phyloP scores from a whole-genome alignment of 2,113 vertebrate species.

The Petrocephalus zakoni region DNA sequence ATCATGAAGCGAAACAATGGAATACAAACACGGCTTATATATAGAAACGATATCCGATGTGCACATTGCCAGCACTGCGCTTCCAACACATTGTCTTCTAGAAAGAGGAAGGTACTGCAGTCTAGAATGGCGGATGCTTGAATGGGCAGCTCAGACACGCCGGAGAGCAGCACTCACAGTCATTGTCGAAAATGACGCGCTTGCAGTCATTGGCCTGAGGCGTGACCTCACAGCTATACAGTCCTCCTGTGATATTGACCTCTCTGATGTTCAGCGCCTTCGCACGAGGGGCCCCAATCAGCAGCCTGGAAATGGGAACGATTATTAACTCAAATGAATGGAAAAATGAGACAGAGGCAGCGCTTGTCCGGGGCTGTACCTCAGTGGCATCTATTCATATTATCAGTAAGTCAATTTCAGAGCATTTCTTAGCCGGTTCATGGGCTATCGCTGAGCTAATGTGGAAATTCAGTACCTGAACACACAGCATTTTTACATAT shows the following conservation, averaged over 20 bases:
- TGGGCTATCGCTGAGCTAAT: background rate
- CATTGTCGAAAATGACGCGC: slow-evolving; percentile 69
- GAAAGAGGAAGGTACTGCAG: background rate
- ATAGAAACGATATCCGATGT: background rate
- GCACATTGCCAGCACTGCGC: background rate
- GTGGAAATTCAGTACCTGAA: background rate
- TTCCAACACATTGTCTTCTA: background rate
- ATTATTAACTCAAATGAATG: background rate
- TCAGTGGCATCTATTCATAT: background rate
- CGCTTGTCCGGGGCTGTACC: background rate
- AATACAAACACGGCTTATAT: background rate
- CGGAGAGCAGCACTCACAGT: slow-evolving; percentile 59
- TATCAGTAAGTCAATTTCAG: background rate
- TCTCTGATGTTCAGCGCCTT: slow-evolving; percentile 66
- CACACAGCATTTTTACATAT: background rate
- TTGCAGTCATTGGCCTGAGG: slow-evolving; percentile 55
- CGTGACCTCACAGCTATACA: slow-evolving; percentile 78
- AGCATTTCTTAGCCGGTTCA: background rate
- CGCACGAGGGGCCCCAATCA: slow-evolving; percentile 81
- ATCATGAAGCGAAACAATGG: background rate
- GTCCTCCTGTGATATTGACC: slow-evolving; percentile 76
- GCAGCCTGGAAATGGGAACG: slow-evolving; percentile 63
- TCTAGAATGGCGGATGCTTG: background rate
- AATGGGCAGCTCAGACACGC: background rate
- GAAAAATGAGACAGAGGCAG: background rate